These are phyloP conservation scores for Nomada ferruginata DNA, from an alignment of 2,888 invertebrate genomes.

Conservation along the genomic window DNA sequence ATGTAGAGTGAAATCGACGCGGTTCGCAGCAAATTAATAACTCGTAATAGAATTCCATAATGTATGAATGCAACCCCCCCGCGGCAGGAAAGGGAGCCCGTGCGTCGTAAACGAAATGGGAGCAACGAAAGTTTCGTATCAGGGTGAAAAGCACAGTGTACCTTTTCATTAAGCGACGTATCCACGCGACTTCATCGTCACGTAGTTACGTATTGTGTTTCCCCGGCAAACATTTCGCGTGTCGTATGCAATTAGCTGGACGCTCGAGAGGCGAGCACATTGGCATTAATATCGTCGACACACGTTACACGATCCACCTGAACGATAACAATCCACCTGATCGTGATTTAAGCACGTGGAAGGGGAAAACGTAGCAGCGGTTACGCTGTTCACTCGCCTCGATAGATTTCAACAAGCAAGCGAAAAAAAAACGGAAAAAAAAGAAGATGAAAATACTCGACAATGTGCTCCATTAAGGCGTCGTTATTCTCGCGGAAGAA, in stretches of 20 bases:
- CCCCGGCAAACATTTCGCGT: slow-evolving; percentile 40
- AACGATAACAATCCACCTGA: slow-evolving; percentile 17
- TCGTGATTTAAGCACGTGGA: slow-evolving; percentile 19
- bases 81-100: not conserved
- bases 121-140: slow-evolving; percentile 19
- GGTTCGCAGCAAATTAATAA: slow-evolving; percentile 4
- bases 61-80: slow-evolving; percentile 1
- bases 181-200: slow-evolving; percentile 31
- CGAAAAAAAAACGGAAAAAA: not conserved
- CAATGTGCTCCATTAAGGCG: slow-evolving; percentile 35
- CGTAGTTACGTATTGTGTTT: slow-evolving; percentile 16
- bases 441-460: not conserved
- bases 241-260: slow-evolving; percentile 41
- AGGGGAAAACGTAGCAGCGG: not conserved
- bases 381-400: not conserved
- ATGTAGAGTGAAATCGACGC: no score
- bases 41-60: slow-evolving; percentile 36
- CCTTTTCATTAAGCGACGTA: slow-evolving; percentile 34
- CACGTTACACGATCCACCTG: slow-evolving; percentile 5
- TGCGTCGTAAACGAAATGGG: slow-evolving; percentile 9
- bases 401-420: not conserved
- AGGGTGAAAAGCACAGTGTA: slow-evolving; percentile 29
- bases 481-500: slow-evolving; percentile 15
- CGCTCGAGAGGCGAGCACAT: slow-evolving; percentile 3
- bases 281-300: slow-evolving; percentile 24